phyloP scores from a whole-genome alignment of 2,888 invertebrate species.

The Thereva nobilitata region DNA sequence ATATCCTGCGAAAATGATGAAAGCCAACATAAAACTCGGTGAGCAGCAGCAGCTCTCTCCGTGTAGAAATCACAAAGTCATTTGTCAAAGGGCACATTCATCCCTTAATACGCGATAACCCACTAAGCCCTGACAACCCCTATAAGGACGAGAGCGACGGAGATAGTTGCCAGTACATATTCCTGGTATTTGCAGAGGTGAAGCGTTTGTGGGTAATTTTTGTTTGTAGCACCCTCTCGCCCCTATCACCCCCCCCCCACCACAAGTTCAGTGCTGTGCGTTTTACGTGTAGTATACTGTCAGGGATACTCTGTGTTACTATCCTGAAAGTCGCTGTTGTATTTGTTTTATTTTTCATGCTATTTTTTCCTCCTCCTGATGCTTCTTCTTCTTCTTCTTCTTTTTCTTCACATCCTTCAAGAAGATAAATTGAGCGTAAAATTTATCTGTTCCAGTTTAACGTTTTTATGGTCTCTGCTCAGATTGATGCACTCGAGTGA shows the following conservation, averaged over 20 bases:
- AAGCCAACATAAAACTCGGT: constrained; percentile 1
- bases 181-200: constrained; percentile 4
- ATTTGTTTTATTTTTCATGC: no score
- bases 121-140: not conserved
- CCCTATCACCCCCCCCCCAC: not conserved
- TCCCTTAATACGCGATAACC: not conserved
- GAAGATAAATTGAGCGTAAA: constrained; percentile 37
- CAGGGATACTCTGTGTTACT: constrained; percentile 16
- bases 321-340: constrained; percentile 8
- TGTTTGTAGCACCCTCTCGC: constrained; percentile 2
- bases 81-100: constrained; percentile 13
- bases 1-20: not conserved
- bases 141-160: not conserved
- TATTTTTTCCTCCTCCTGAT: no score
- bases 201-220: constrained; percentile 29
- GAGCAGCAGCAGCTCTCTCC: constrained; percentile 9
- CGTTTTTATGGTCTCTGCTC: constrained; percentile 35
- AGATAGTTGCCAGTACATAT: constrained; percentile 17
- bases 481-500: constrained; percentile 36
- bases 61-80: constrained; percentile 19
- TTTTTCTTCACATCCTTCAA: constrained; percentile 33
- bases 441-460: constrained; percentile 37
- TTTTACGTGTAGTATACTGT: constrained; percentile 17
- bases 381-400: no score
- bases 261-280: constrained; percentile 7